Base-by-base conservation (phyloP, 2,888 invertebrate species). In the Phragmatobia fuliginosa region DNA sequence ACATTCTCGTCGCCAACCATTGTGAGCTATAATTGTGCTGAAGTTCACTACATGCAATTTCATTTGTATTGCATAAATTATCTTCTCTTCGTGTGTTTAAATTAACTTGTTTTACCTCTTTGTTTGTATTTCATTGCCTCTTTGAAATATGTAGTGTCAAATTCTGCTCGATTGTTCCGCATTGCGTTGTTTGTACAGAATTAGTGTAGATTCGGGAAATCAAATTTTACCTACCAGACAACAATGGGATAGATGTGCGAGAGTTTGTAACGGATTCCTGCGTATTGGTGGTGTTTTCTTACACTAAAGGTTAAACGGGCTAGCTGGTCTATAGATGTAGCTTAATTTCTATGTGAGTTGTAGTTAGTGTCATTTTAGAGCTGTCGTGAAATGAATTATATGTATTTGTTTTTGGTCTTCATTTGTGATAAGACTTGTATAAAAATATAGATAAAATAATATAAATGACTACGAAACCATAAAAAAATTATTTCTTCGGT, bases 1-100 rank as follows among this genome's bases (percentile, higher is more conserved):
- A 71, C 73, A 65, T 74, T 71, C 71, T 60, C 76, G 68, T 77
- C 83, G 80, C 80, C 73, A 78, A 75, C 78, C 74, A 80, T 81
- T 79, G 73, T 70, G 68, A 67, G 71, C 66, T 68, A 67, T 73
- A 74, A 77, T 78, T 75, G 70, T 74, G 75, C 49, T 62, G 64
- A 74, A 76, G 71, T 79, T 74, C 56, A 67, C 69, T 74, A 67
- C 64, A 72, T 38, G 69, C 69, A 75, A 74, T 77, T 72, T 74
- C 69, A 80, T 66, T 56, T 72, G 67, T 73, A 75, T 73, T 62
- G 73, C 60, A 36, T 33, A 66, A 76, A 81, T 81, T 77, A 80
- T 68, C 75, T 41, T 41, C 41, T 75, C 66, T 74, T 73, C 65
- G 70, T 71, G 69, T 72, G 10, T 41, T 38, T 62, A 66, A 79